Evolutionary conservation across 2,888 invertebrate species (phyloP), one percentile per base, ranked within the genome.

Genomic region (Oscheius sp.): DNA sequence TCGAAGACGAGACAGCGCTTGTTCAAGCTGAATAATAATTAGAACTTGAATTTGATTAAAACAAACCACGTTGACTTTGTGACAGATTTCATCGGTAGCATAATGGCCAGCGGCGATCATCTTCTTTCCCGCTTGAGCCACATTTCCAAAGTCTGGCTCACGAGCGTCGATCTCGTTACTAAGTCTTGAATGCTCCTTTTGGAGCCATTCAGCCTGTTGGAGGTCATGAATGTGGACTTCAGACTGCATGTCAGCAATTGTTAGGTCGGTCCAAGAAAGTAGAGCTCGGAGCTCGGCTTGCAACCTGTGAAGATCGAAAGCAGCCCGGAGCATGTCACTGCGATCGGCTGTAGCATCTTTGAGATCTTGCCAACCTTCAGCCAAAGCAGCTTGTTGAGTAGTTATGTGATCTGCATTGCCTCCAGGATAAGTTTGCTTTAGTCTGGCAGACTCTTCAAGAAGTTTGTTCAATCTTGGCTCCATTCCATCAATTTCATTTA

Each of bases 401-500:
- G 92, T 93, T 73, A 98, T 95, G 86, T 95, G 94, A 58, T 93
- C 92, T 0, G 95, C 95, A 89, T 97, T 97, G 69, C 93, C 93
- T 1, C 95, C 92, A 29, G 78, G 81, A 55, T 81, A 79, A 1
- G 73, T 70, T 61, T 87, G 85, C 89, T 95, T 94, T 52, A 98
- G 91, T 66, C 94, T 92, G 0, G 93, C 93, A 0, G 96, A 95
- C 89, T 98, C 97, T 86, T 97, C 96, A 63, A 96, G 93, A 2
- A 98, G 90, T 0, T 96, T 92, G 92, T 93, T 90, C 61, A 83
- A 72, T 49, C 76, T 56, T 12, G 95, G 95, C 87, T 97, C 96
- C 21, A 97, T 91, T 0, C 96, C 94, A 0, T 94, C 93, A 73
- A 97, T 90, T 89, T 98, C 97, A 88, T 95, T 96, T 89, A 96